phyloP scores from a whole-genome alignment of 35 echinoderm and acorn worm genomes.

The Eucidaris tribuloides region DNA sequence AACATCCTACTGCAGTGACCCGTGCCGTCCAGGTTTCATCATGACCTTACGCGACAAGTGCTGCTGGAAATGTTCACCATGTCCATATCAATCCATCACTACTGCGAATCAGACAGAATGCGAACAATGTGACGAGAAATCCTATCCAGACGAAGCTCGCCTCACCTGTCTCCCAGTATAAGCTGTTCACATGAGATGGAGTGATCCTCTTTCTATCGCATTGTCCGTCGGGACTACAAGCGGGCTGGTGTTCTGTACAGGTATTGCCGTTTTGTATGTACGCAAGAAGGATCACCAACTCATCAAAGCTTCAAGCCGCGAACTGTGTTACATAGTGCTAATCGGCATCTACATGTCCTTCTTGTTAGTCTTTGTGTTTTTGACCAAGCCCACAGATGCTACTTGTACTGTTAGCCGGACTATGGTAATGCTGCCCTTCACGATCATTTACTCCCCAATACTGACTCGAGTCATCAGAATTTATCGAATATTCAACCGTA shows the following conservation, averaged over 20 bases:
- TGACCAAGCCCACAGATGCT: background rate
- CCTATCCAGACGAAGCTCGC: background rate
- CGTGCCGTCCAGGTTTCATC: no score
- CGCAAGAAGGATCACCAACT: background rate
- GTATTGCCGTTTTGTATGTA: background rate
- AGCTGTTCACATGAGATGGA: no score
- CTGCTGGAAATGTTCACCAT: constrained; percentile 65
- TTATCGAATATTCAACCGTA: background rate
- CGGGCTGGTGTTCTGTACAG: background rate
- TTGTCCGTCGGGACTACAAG: background rate
- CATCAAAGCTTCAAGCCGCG: background rate
- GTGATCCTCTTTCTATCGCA: background rate
- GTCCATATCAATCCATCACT: constrained; percentile 13
- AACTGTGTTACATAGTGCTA: background rate
- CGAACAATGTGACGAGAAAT: no score
- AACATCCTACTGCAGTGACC: background rate
- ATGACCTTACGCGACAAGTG: no score
- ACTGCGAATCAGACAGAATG: constrained; percentile 32
- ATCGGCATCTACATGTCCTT: background rate
- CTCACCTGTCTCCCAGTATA: no score
- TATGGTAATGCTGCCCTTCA: constrained; percentile 3
- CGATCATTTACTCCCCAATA: background rate
- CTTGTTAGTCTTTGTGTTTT: background rate
- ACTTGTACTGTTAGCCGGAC: background rate
- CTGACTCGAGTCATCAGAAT: background rate